These are phyloP conservation scores for Cavia aperea DNA, from an alignment of 2,113 vertebrate species.

Conservation along the genomic window DNA sequence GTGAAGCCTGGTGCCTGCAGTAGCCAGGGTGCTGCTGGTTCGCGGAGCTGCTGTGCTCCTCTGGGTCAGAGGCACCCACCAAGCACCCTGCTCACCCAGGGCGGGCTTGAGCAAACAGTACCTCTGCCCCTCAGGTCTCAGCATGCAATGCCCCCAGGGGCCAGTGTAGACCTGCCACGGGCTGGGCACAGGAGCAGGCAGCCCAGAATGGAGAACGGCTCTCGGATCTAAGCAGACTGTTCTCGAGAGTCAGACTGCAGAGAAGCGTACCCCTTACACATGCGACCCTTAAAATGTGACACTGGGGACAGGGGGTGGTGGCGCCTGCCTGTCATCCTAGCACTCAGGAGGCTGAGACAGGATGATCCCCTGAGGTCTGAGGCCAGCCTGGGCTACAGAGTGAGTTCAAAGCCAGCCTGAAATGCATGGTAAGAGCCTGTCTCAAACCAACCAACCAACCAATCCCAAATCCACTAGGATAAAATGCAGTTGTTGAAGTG, in stretches of 20 bases:
- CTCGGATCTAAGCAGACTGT: not conserved
- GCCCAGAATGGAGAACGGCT: not conserved
- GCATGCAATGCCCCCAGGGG: not conserved
- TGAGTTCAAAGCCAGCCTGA: not conserved
- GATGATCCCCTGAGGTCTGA: not conserved
- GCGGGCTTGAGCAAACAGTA: not conserved
- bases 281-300: not conserved
- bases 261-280: not conserved
- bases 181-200: not conserved
- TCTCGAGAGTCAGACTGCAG: not conserved
- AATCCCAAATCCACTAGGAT: not conserved
- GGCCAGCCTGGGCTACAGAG: not conserved
- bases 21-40: fast-evolving
- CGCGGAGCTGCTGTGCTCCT: fast-evolving
- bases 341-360: not conserved
- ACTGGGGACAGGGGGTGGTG: not conserved
- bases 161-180: not conserved
- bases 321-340: not conserved
- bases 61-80: not conserved
- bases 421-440: not conserved
- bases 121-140: not conserved
- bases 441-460: not conserved
- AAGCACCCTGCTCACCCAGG: fast-evolving
- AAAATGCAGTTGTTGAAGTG: not conserved
- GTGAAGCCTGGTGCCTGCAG: fast-evolving